Percentiles rank a stretch among this genome's conserved stretches.
Conservation (phyloP, 37 sponge, comb jelly and placozoan genomes). For the Spongia lamella region DNA sequence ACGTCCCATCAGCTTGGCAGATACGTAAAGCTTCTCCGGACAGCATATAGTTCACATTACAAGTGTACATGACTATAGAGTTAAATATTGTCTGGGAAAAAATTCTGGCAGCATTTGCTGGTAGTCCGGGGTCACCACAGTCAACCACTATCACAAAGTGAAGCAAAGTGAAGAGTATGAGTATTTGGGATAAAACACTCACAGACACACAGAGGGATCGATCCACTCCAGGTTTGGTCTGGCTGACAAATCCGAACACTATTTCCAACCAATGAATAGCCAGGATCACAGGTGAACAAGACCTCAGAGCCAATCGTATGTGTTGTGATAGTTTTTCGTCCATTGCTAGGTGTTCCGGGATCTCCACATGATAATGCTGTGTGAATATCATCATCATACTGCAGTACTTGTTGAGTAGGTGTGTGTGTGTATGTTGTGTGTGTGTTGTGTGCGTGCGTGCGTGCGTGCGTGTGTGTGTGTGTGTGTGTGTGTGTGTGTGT, state of each 20-base stretch:
- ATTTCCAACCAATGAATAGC: slow-evolving; percentile 19
- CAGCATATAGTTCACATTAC: slow-evolving; percentile 34
- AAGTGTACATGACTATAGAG: slow-evolving; percentile 53
- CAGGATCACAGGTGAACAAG: slow-evolving; percentile 7
- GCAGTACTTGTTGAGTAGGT: not conserved
- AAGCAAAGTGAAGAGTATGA: not conserved
- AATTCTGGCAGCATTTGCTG: not conserved
- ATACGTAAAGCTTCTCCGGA: slow-evolving; percentile 30
- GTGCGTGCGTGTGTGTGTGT: not conserved
- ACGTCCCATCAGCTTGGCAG: slow-evolving; percentile 50
- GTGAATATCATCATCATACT: not conserved
- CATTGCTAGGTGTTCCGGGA: slow-evolving; percentile 56
- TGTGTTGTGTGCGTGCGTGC: too few relatives aligned
- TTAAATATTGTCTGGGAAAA: slow-evolving; percentile 10
- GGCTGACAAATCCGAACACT: not conserved
- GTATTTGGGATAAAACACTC: not conserved
- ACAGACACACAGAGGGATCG: slow-evolving; percentile 10
- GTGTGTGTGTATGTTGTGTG: not conserved
- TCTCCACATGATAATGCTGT: slow-evolving; percentile 40
- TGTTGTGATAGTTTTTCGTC: slow-evolving; percentile 21
- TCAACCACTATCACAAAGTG: slow-evolving; percentile 29
- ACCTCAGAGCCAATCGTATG: slow-evolving; percentile 1
- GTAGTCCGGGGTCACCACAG: slow-evolving; percentile 20
- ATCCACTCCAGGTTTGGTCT: not conserved
- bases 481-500: not conserved